A percentile compares a stretch with the other conserved stretches of the same genome.
Conservation (phyloP, 2,797 vertebrate genomes). For the Hoplostethus mediterraneus region DNA sequence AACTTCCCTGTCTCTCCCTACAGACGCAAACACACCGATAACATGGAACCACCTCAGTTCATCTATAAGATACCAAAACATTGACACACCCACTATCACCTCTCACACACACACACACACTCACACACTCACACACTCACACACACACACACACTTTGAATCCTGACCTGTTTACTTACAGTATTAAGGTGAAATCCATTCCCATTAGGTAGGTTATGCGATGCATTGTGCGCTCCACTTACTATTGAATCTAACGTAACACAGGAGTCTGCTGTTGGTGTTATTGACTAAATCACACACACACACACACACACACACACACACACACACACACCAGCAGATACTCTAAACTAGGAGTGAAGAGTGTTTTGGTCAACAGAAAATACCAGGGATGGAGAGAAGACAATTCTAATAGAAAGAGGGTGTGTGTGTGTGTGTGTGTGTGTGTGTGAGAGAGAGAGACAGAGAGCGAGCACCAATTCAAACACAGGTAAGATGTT, state of each 20-base stretch:
- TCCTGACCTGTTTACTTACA: constrained; percentile 21
- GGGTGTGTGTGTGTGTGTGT: not conserved
- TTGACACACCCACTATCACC: no score
- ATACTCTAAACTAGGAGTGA: not conserved
- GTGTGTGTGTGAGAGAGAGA: constrained; percentile 18
- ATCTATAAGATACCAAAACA: no score
- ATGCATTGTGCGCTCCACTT: constrained; percentile 29
- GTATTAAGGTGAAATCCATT: constrained; percentile 61
- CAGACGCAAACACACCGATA: not conserved
- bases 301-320: constrained; percentile 9
- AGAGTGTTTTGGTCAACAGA: no score
- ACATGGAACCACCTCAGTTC: no score
- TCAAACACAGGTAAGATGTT: constrained; percentile 58
- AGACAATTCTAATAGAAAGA: no score
- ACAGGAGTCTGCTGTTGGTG: constrained; percentile 10
- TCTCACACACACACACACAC: not conserved
- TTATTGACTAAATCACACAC: constrained; percentile 34
- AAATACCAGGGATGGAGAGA: no score
- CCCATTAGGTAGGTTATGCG: constrained; percentile 32
- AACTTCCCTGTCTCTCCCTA: no score
- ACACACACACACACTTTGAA: constrained; percentile 14
- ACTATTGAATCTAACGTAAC: constrained; percentile 33
- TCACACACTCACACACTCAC: constrained; percentile 11
- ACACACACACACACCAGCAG: constrained; percentile 4
- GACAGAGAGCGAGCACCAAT: constrained; percentile 52